Conservation (phyloP, 2,113 vertebrate genomes). For the Bufo gargarizans region DNA sequence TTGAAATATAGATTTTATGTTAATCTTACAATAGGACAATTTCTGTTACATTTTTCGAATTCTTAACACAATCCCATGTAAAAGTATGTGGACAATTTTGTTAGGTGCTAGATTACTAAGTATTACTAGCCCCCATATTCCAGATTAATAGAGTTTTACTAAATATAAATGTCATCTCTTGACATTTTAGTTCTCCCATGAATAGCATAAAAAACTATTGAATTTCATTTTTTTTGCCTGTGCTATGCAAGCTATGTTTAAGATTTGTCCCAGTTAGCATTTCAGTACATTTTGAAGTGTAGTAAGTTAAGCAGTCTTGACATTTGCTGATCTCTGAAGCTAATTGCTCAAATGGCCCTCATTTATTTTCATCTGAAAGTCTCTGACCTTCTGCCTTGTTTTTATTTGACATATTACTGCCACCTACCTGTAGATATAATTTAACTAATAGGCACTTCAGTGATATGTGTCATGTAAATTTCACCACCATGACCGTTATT, state of each 20-base stretch:
- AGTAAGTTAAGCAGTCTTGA: constrained; percentile 24
- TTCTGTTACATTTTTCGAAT: no score
- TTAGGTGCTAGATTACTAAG: not conserved
- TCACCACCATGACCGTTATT: not conserved
- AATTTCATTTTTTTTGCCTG: constrained; percentile 12
- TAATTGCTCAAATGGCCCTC: constrained; percentile 49
- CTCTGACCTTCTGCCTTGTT: constrained; percentile 53
- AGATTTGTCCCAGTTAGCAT: constrained; percentile 43
- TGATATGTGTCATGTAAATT: constrained; percentile 32
- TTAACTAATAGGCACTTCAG: constrained; percentile 41
- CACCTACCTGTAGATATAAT: constrained; percentile 45
- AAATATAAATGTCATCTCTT: not conserved
- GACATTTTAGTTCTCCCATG: not conserved
- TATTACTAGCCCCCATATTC: not conserved
- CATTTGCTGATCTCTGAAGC: constrained; percentile 52
- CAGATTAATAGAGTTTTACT: not conserved
- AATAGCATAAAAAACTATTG: not conserved
- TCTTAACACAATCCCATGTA: no score
- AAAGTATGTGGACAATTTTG: not conserved
- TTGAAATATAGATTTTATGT: no score
- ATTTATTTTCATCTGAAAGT: constrained; percentile 43
- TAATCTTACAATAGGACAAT: no score
- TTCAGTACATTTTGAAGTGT: constrained; percentile 26
- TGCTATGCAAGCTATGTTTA: not conserved
- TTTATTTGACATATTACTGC: constrained; percentile 54